Evolutionary conservation across 2,888 invertebrate species (phyloP).

Genomic region (Hyles lineata): DNA sequence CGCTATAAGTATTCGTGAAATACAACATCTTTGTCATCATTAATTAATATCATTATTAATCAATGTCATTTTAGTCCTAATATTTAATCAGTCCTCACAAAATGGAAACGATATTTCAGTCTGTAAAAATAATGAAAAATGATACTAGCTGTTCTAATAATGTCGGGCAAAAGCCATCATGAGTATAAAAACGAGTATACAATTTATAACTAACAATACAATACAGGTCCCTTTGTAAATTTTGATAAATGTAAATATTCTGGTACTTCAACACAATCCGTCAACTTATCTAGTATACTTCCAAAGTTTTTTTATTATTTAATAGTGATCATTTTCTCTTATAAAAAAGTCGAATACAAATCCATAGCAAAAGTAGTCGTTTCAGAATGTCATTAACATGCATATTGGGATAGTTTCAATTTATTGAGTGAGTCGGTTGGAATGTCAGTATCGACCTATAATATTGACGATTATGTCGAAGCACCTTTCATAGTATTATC

Average conservation of each 20-base stretch:
- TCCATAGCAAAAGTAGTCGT: neutral
- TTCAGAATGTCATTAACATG: neutral
- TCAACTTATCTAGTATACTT: neutral
- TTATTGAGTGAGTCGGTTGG: neutral
- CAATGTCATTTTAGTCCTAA: neutral
- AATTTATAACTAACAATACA: neutral
- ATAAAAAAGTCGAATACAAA: too few relatives aligned
- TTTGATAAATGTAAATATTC: neutral
- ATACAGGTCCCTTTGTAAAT: constrained; percentile 9
- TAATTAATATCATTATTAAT: neutral
- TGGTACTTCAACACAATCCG: neutral
- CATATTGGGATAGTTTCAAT: neutral
- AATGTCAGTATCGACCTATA: neutral
- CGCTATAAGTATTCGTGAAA: too few relatives aligned
- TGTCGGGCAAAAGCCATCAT: constrained; percentile 6
- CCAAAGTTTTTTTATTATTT: neutral
- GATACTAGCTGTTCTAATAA: neutral
- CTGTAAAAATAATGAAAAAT: neutral
- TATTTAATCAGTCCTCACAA: neutral
- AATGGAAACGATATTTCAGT: neutral
- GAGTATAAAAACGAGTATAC: constrained; percentile 19
- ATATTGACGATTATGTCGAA: neutral
- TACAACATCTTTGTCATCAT: too few relatives aligned
- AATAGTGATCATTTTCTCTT: neutral
- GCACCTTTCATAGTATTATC: neutral